Percentiles rank a stretch among this genome's conserved stretches.
Evolutionary conservation across 2,888 invertebrate species (phyloP).

Genomic region (Empis livida): DNA sequence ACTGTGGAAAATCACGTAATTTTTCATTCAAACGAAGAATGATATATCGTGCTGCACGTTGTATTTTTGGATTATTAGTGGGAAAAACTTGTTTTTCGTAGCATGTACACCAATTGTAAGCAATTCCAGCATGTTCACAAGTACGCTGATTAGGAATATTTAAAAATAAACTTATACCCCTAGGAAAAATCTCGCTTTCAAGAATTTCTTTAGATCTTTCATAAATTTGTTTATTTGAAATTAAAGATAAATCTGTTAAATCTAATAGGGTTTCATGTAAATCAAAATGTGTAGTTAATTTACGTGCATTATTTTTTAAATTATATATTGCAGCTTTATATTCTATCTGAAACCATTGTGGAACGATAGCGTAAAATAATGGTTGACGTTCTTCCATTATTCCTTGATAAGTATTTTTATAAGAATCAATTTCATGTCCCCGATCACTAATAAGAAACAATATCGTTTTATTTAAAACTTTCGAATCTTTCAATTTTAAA

Average conservation of each 20-base stretch:
- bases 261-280: constrained; percentile 66
- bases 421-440: constrained; percentile 76
- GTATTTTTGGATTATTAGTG: constrained; percentile 40
- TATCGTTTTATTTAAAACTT: constrained; percentile 48
- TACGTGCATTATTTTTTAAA: constrained; percentile 49
- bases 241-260: constrained; percentile 42
- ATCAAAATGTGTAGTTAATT: constrained; percentile 76
- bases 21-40: constrained; percentile 52
- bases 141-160: constrained; percentile 57
- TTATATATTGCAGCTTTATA: constrained; percentile 51
- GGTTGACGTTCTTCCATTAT: constrained; percentile 80
- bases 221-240: constrained; percentile 36
- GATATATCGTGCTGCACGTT: constrained; percentile 46
- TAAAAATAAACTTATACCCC: constrained; percentile 65
- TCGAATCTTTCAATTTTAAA: constrained; percentile 14
- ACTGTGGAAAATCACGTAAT: constrained; percentile 47
- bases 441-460: constrained; percentile 76
- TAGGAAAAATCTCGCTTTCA: constrained; percentile 34
- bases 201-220: constrained; percentile 26
- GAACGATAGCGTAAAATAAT: constrained; percentile 59
- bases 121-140: constrained; percentile 64
- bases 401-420: constrained; percentile 70
- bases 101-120: constrained; percentile 82
- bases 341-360: constrained; percentile 51
- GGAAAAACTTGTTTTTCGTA: constrained; percentile 45